Evolutionary conservation across 2,888 invertebrate genomes (phyloP), one percentile per base, ranked within the genome.

Genomic region (Volucella inflata): DNA sequence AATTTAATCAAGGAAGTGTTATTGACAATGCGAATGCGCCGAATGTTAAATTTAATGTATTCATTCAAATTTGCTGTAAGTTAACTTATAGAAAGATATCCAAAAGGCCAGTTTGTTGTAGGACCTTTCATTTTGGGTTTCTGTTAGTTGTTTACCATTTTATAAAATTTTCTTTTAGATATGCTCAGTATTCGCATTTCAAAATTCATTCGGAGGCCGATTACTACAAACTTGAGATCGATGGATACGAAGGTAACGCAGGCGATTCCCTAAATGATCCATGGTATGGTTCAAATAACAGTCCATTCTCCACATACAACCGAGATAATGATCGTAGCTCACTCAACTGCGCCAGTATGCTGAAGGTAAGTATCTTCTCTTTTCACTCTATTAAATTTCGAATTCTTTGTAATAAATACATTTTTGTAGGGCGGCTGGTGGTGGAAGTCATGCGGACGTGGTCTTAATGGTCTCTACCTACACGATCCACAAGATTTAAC

Each of bases 371-470:
- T 59, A 46, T 55, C 38, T 17, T 2, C 38, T 17, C 2, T 21
- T 10, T 17, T 1, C 42, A 42, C 9, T 50, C n/a, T 1, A 1
- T 9, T 10, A 2, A n/a, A 6, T 17, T 30, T 30, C 9, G 55
- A 68, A 42, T 55, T 9, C 16, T 21, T 53, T 17, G 36, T 12
- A 40, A 53, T 2, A 55, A 60, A 67, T 30, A 50, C 8, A n/a
- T 51, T 10, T 65, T 79, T 77, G 2, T 42, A 92, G 92, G 97
- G 97, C 65, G 97, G 97, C 6, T 98, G 97, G 97, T 98, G 97
- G 97, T 97, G 97, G 97, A 97, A 97, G 90, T 97, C 97, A 0
- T 98, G 97, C 90, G 97, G 97, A 30, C 94, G 97, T 89, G 97
- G 97, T 9, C 94, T 98, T 36, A 98, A 98, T 90, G 97, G 97